Base-by-base conservation (phyloP, 2,113 vertebrate genomes). In the Hippocampus abdominalis region DNA sequence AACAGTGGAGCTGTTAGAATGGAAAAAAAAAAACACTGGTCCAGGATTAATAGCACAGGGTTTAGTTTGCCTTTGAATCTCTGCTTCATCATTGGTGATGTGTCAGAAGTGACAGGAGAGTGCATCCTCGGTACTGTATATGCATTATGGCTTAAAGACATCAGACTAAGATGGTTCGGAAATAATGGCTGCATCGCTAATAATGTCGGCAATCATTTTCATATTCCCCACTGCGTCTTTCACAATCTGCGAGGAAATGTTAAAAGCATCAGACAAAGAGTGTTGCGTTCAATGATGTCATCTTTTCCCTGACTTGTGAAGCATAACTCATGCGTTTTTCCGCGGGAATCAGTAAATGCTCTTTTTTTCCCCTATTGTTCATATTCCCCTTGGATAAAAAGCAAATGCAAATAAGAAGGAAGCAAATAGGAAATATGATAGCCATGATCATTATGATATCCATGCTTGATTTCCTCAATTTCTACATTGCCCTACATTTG, bases 1-100 rank as follows among this genome's bases (percentile, higher is more conserved):
- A 92, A 93, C 94, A 90, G 77, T 84, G 86, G 89, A 91, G 88
- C 93, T 91, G 82, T 92, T 88, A 92, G 93, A 92, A 94, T 82
- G 44, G 78, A 90, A 85, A 84, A 71, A 89, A 5, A 36, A 36
- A 36, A 36, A 36, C 89, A 84, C 90, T 90, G 72, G 89, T 81
- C 83, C 86, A 85, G 88, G 90, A 92, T 92, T 92, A 92, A 89
- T 69, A 79, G 80, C 84, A 74, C 20, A 29, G 73, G 61, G 78
- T 72, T 85, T 82, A 85, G 80, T 87, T 79, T 61, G 69, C 71
- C 71, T 80, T 72, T 63, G 70, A 77, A 75, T 71, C 69, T 63
- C 62, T 0, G 42, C 68, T 74, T 64, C 54, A 66, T 71, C 66
- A 60, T 60, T 60, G 7, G 15, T 59, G 29, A 29, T 27, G 27